Percentiles rank a stretch among this genome's conserved stretches.
Conservation (phyloP, 1,140 invertebrate genomes). For the Spodoptera litura region DNA sequence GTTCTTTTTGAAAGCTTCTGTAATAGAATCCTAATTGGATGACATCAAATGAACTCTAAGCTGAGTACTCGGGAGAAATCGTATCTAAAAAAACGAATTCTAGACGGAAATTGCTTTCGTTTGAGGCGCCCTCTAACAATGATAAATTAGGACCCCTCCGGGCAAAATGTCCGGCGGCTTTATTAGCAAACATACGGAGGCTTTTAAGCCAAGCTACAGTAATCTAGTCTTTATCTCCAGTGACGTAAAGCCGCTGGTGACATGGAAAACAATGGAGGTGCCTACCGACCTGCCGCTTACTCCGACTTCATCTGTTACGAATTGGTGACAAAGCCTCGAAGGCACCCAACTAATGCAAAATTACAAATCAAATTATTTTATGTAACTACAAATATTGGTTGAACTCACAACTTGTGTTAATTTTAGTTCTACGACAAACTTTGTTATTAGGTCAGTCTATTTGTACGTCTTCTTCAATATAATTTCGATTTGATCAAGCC, state of each 20-base stretch:
- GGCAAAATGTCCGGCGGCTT: constrained; percentile 65
- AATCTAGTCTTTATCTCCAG: constrained; percentile 56
- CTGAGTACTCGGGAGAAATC: constrained; percentile 52
- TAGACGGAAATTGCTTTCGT: constrained; percentile 73
- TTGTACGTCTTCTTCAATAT: constrained; percentile 5
- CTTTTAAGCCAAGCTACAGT: constrained; percentile 57
- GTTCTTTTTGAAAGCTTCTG: constrained; percentile 25
- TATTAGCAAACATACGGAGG: constrained; percentile 71
- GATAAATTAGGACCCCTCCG: constrained; percentile 74
- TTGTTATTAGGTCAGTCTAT: constrained; percentile 14
- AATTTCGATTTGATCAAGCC: not conserved
- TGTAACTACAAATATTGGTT: constrained; percentile 43
- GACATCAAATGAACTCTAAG: constrained; percentile 62
- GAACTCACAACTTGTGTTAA: constrained; percentile 28
- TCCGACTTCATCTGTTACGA: constrained; percentile 49
- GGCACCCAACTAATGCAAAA: constrained; percentile 48
- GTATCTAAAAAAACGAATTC: constrained; percentile 66
- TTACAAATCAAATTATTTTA: constrained; percentile 47
- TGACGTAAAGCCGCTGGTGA: constrained; percentile 40
- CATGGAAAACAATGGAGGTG: constrained; percentile 35
- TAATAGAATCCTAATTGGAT: constrained; percentile 53
- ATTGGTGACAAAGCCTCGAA: constrained; percentile 49
- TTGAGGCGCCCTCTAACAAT: constrained; percentile 70
- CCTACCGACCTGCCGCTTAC: constrained; percentile 39
- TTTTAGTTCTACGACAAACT: constrained; percentile 27